Evolutionary conservation across 2,888 invertebrate species (phyloP), one percentile per base, ranked within the genome.

Genomic region (Agonopterix subpropinquella): DNA sequence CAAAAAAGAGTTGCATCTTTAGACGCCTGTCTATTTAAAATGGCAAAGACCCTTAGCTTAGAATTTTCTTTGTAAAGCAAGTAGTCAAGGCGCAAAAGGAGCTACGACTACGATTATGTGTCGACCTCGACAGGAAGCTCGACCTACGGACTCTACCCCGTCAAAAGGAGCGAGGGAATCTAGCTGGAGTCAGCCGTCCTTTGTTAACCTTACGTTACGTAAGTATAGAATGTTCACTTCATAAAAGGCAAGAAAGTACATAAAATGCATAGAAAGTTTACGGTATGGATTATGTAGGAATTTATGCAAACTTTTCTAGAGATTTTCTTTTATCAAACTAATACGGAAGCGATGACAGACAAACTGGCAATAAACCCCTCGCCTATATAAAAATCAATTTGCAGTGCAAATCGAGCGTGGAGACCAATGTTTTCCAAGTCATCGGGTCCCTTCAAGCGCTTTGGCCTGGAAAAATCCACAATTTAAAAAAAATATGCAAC

Each of bases 341-440:
- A 28, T 28, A 41, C 52, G 43, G 52, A 52, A 59, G 49, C 51
- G 53, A 60, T 64, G 67, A 70, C 70, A 67, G 67, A 71, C 67
- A 73, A 70, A 73, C 65, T 61, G 54, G 57, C 42, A 28, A 28
- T 28, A 28, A 28, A 28, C 28, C 61, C 59, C 60, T 58, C 65
- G 57, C 62, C 71, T 64, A 70, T 71, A 82, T 79, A 81, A 83
- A 85, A 85, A 86, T 86, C 86, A 86, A 85, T 85, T 87, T 82
- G 63, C 78, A 75, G 77, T 80, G 81, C 71, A 84, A 87, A 86
- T 85, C 83, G 85, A 84, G 81, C 84, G 83, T 67, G 65, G 65
- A 74, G 68, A 73, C 81, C 83, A 72, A 83, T 82, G 75, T 71
- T 81, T 87, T 87, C 87, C 87, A 78, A 79, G 78, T 80, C 83